These are phyloP conservation scores for Archips crataeganus DNA, from an alignment of 2,888 invertebrate genomes.

Conservation along the genomic window DNA sequence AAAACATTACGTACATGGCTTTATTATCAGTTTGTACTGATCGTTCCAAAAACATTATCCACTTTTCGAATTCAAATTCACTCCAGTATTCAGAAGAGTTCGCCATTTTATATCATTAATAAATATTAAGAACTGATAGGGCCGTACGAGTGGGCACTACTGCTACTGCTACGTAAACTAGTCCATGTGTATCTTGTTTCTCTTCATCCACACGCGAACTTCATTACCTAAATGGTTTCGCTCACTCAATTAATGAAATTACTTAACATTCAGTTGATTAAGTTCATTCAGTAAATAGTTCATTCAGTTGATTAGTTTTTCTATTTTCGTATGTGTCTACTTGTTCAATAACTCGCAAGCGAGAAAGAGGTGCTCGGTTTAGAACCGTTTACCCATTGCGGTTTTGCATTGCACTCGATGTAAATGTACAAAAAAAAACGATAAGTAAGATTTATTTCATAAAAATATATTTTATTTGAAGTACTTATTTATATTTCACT, in stretches of 20 bases:
- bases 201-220: neutral
- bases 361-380: no score
- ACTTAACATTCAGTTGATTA: neutral
- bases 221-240: neutral
- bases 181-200: neutral
- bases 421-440: no score
- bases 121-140: neutral
- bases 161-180: neutral
- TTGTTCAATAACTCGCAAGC: no score
- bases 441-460: no score
- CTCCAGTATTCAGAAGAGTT: neutral
- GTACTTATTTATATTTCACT: no score
- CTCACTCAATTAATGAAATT: neutral
- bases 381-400: no score
- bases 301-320: no score
- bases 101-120: neutral
- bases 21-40: neutral
- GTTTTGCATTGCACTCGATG: no score
- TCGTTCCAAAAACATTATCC: neutral
- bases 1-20: neutral
- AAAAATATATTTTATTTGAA: no score
- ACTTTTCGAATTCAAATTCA: neutral
- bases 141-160: neutral
- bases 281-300: no score
- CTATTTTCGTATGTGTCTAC: no score